phyloP scores from a whole-genome alignment of 2,113 vertebrate species.

The Etheostoma spectabile region DNA sequence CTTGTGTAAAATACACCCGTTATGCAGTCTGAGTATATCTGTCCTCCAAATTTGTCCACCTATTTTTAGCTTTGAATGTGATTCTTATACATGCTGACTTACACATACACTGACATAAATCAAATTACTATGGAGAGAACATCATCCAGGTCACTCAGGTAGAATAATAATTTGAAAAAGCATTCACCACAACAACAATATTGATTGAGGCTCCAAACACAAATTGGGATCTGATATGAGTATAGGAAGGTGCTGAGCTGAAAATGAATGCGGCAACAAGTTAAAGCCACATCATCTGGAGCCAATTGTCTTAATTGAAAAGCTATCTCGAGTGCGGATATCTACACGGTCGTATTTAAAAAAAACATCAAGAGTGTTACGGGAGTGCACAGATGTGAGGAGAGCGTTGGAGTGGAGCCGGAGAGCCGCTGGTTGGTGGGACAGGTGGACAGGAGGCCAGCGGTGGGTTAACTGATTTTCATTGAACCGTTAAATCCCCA shows the following conservation, averaged over 20 bases:
- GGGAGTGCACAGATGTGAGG: slow-evolving; percentile 45
- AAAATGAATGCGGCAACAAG: slow-evolving; percentile 58
- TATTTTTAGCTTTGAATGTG: slow-evolving; percentile 15
- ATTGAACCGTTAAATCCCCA: slow-evolving; percentile 72
- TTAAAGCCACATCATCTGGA: slow-evolving; percentile 59
- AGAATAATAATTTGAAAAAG: slow-evolving; percentile 4
- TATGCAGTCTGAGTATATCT: background rate
- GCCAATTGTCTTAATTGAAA: slow-evolving; percentile 63
- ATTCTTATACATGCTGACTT: slow-evolving; percentile 25
- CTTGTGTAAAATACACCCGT: background rate
- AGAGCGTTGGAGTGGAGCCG: slow-evolving; percentile 13
- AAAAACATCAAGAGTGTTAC: slow-evolving; percentile 46
- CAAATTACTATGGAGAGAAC: background rate
- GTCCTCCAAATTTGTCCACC: slow-evolving; percentile 7
- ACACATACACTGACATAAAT: slow-evolving; percentile 14
- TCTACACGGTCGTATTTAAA: slow-evolving; percentile 34
- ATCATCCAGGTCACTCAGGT: slow-evolving; percentile 51
- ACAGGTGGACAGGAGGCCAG: slow-evolving; percentile 37
- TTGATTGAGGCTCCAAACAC: slow-evolving; percentile 16
- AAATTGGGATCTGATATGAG: slow-evolving; percentile 31
- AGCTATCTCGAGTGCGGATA: slow-evolving; percentile 41
- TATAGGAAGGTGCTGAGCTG: background rate
- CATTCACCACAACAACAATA: slow-evolving; percentile 28
- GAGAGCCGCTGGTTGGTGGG: slow-evolving; percentile 33
- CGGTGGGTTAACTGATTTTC: slow-evolving; percentile 67